phyloP scores from a whole-genome alignment of 1,140 invertebrate genomes.

The Brachionus paranguensis region DNA sequence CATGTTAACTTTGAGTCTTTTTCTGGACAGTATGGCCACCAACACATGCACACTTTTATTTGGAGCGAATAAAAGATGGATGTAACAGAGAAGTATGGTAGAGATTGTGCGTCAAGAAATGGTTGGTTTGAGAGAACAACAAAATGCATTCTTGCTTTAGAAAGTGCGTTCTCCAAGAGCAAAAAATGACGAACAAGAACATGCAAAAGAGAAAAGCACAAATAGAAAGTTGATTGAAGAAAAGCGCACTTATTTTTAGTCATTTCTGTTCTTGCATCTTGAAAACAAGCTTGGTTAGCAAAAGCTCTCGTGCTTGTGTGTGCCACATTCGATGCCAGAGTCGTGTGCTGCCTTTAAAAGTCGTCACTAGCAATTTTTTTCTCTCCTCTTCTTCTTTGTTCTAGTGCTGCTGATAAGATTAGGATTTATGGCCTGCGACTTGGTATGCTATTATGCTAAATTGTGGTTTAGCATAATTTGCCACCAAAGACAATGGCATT shows the following conservation, averaged over 20 bases:
- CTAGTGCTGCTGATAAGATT: neutral
- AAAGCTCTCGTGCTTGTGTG: neutral
- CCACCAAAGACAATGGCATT: neutral
- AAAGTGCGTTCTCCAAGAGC: neutral
- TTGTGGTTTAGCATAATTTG: neutral
- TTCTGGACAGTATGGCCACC: neutral
- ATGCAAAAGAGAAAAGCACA: neutral
- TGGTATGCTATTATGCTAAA: neutral
- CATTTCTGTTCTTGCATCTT: slow-evolving; percentile 37
- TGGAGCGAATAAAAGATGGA: neutral
- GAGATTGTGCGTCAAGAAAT: slow-evolving; percentile 8
- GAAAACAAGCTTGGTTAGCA: neutral
- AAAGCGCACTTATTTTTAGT: slow-evolving; percentile 37
- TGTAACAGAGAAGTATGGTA: neutral
- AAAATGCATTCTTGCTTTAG: neutral
- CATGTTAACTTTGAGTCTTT: slow-evolving; percentile 5
- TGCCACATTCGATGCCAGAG: neutral
- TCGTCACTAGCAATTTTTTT: too few relatives aligned
- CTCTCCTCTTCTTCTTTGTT: too few relatives aligned
- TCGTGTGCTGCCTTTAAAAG: neutral
- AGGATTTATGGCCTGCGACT: neutral
- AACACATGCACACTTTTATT: neutral
- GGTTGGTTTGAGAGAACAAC: neutral
- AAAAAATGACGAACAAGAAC: neutral
- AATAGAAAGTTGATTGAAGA: neutral